Evolutionary conservation across 2,113 vertebrate genomes (phyloP).

Genomic region (Rana temporaria): DNA sequence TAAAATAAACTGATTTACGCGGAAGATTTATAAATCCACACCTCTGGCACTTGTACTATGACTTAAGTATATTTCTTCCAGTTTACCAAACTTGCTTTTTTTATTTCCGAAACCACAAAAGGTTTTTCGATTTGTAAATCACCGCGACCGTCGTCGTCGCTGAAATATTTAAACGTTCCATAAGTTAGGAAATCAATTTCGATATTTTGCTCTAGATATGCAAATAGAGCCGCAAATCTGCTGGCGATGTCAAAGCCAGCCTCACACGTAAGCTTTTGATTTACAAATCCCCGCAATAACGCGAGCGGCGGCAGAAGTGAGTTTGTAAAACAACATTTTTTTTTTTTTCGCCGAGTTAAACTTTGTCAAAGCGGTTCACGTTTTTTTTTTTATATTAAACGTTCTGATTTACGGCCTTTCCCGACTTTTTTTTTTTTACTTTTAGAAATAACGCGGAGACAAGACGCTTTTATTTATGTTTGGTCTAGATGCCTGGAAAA

Average conservation of each 20-base stretch:
- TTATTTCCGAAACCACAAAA: constrained; percentile 81
- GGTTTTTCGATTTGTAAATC: constrained; percentile 85
- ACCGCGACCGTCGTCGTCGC: constrained; percentile 82
- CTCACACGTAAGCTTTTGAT: constrained; percentile 70
- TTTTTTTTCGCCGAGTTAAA: constrained; percentile 30
- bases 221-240: constrained; percentile 68
- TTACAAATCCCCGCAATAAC: constrained; percentile 69
- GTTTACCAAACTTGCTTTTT: constrained; percentile 81
- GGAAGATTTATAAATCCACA: constrained; percentile 82
- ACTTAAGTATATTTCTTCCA: constrained; percentile 80
- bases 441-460: constrained; percentile 25
- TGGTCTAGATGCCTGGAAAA: constrained; percentile 12
- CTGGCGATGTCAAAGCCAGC: constrained; percentile 68
- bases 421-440: constrained; percentile 20
- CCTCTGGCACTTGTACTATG: constrained; percentile 72
- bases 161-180: constrained; percentile 77
- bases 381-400: constrained; percentile 42
- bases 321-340: constrained; percentile 48
- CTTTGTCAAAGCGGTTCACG: constrained; percentile 48
- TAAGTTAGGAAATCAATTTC: constrained; percentile 71
- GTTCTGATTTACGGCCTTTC: constrained; percentile 37
- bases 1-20: constrained; percentile 86
- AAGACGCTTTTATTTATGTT: constrained; percentile 37
- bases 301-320: constrained; percentile 64
- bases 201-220: constrained; percentile 68